A percentile compares a stretch with the other conserved stretches of the same genome.
phyloP scores from a whole-genome alignment of 2,888 invertebrate species.

The Carcina quercana region DNA sequence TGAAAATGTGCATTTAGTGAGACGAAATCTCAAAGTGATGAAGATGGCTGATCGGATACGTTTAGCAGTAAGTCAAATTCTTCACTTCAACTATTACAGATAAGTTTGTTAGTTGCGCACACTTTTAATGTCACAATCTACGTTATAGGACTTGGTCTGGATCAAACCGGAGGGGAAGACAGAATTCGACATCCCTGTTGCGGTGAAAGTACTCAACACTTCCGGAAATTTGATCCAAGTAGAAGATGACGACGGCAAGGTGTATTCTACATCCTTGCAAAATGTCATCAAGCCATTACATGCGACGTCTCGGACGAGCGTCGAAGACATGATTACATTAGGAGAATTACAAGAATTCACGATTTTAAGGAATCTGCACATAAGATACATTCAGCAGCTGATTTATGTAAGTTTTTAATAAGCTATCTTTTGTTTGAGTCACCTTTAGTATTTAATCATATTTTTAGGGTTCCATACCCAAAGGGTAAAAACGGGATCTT shows the following conservation, averaged over 20 bases:
- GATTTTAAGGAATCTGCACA: slow-evolving; percentile 91
- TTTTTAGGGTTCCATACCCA: too few relatives aligned
- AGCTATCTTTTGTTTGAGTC: too few relatives aligned
- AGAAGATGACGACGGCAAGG: slow-evolving; percentile 88
- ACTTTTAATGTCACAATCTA: slow-evolving; percentile 1
- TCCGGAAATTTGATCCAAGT: slow-evolving; percentile 86
- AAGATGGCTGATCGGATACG: slow-evolving; percentile 52
- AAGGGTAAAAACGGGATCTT: too few relatives aligned
- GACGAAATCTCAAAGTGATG: slow-evolving; percentile 39
- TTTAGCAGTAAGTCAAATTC: slow-evolving; percentile 46
- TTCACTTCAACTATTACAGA: background rate
- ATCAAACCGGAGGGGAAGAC: slow-evolving; percentile 80
- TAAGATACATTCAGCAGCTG: slow-evolving; percentile 88
- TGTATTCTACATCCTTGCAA: slow-evolving; percentile 73
- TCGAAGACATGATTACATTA: slow-evolving; percentile 96
- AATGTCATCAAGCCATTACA: slow-evolving; percentile 84
- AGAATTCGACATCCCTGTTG: slow-evolving; percentile 90
- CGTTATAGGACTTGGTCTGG: slow-evolving; percentile 89
- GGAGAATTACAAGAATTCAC: slow-evolving; percentile 97
- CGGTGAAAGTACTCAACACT: slow-evolving; percentile 86
- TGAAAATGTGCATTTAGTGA: slow-evolving; percentile 25
- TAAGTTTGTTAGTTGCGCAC: background rate
- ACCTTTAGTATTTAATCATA: too few relatives aligned
- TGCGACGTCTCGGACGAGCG: slow-evolving; percentile 84
- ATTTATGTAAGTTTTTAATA: slow-evolving; percentile 98